phyloP scores from a whole-genome alignment of 2,113 vertebrate species.

The Percina caprodes region DNA sequence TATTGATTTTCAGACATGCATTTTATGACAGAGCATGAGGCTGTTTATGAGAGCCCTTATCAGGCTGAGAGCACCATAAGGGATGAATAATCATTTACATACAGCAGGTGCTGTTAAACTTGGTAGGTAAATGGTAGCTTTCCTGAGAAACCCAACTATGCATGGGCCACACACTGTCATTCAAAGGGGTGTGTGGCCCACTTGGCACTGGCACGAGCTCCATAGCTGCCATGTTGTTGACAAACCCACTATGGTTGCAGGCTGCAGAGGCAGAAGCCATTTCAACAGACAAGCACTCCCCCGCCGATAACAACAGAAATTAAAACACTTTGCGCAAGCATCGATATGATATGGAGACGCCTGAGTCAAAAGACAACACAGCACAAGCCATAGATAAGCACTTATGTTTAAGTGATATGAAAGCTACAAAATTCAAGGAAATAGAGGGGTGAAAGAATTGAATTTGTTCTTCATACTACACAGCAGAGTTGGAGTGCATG shows the following conservation, averaged over 20 bases:
- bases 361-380: background rate
- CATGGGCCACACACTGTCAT: background rate
- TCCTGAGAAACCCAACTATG: background rate
- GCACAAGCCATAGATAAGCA: background rate
- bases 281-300: conserved; percentile 12
- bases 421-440: background rate
- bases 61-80: conserved; percentile 15
- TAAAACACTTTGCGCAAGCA: conserved; percentile 23
- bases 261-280: conserved; percentile 27
- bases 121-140: background rate
- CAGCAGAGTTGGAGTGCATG: background rate
- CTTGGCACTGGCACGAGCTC: conserved; percentile 17
- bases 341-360: background rate
- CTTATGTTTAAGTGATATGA: background rate
- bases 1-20: conserved; percentile 71
- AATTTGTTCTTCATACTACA: background rate
- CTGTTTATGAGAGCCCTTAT: conserved; percentile 41
- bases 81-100: conserved; percentile 17
- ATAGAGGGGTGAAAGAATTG: background rate
- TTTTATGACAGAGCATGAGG: conserved; percentile 30
- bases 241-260: background rate
- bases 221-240: conserved; percentile 42
- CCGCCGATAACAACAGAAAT: conserved; percentile 6
- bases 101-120: conserved; percentile 16
- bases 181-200: conserved; percentile 3